Percentiles rank a stretch among this genome's conserved stretches.
These are phyloP conservation scores for Rhagophthalmus giganteus DNA, from an alignment of 2,888 invertebrate species.

Conservation along the genomic window DNA sequence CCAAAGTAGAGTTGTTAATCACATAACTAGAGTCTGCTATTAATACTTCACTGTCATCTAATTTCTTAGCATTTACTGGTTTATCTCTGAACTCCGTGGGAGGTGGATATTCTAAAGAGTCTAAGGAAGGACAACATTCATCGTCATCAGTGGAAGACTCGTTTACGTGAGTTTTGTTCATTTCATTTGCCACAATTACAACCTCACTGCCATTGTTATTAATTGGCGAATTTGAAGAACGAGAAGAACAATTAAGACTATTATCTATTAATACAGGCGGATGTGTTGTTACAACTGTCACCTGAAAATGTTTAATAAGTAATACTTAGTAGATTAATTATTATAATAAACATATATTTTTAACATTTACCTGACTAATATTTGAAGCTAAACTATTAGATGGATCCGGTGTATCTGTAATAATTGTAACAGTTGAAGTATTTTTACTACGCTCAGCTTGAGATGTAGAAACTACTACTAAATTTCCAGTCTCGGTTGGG, in stretches of 20 bases:
- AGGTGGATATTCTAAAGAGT: conserved; percentile 70
- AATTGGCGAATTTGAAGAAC: conserved; percentile 54
- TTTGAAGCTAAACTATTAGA: conserved; percentile 77
- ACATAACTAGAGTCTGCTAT: conserved; percentile 74
- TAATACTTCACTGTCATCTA: conserved; percentile 85
- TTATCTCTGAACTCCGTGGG: conserved; percentile 54
- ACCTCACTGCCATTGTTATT: conserved; percentile 68
- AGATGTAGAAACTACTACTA: conserved; percentile 48
- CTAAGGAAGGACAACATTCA: conserved; percentile 67
- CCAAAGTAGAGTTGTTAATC: conserved; percentile 68
- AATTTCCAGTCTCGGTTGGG: conserved; percentile 43
- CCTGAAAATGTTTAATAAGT: conserved; percentile 55
- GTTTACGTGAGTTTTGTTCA: conserved; percentile 68
- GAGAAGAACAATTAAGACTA: conserved; percentile 56
- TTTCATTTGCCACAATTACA: conserved; percentile 76
- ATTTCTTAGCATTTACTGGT: conserved; percentile 63
- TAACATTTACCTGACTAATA: conserved; percentile 64
- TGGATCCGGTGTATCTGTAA: conserved; percentile 60
- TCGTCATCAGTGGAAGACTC: conserved; percentile 62
- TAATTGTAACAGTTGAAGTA: conserved; percentile 59
- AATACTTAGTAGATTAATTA: too few relatives aligned
- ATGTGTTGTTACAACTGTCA: conserved; percentile 83
- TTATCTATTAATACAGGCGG: conserved; percentile 76
- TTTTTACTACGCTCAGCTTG: conserved; percentile 52
- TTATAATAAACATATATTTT: too few relatives aligned